Conservation (phyloP, 2,113 vertebrate species). For the Paramisgurnus dabryanus region DNA sequence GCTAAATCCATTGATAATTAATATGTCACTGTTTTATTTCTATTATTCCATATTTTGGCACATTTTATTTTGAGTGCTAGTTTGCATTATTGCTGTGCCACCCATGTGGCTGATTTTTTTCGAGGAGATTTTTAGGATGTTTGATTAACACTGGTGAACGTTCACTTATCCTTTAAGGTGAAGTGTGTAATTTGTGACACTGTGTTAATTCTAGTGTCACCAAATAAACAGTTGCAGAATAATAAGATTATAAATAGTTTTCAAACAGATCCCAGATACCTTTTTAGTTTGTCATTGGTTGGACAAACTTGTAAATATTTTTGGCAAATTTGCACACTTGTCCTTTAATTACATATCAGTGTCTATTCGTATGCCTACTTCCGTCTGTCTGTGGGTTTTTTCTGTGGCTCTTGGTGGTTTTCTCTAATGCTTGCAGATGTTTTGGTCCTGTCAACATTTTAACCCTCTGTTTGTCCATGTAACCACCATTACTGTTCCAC, state of each 20-base stretch:
- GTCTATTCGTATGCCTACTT: conserved; percentile 39
- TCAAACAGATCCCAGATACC: no score
- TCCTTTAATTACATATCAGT: not conserved
- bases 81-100: not conserved
- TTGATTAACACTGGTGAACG: not conserved
- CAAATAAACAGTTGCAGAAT: no score
- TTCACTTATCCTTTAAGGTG: not conserved
- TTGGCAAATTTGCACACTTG: no score
- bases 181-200: no score
- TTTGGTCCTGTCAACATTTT: conserved; percentile 44
- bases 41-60: no score
- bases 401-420: conserved; percentile 12
- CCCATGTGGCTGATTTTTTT: not conserved
- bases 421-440: conserved; percentile 44
- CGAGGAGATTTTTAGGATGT: not conserved
- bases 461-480: conserved; percentile 47
- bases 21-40: no score
- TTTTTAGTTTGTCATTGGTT: no score
- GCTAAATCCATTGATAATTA: not conserved
- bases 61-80: no score
- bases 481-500: conserved; percentile 53
- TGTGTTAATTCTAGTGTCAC: no score
- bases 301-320: no score
- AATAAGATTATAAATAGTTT: no score
- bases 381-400: not conserved